phyloP scores from a whole-genome alignment of 2,888 invertebrate genomes.

The Acrocyrtus sp. region DNA sequence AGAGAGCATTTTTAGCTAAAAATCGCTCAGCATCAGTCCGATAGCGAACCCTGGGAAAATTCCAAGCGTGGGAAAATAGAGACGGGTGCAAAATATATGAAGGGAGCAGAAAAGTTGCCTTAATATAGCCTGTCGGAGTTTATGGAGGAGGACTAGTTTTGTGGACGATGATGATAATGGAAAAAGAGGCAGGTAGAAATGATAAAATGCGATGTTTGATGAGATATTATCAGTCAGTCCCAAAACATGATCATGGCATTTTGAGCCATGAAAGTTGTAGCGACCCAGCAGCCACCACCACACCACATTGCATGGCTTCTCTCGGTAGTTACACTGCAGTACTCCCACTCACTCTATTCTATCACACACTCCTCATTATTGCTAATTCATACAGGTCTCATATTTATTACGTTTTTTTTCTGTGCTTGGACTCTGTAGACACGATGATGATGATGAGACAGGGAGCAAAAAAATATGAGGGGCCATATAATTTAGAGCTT shows the following conservation, averaged over 20 bases:
- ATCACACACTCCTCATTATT: too few species aligned
- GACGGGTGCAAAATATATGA: slow-evolving; percentile 47
- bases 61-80: slow-evolving; percentile 62
- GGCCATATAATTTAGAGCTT: slow-evolving; percentile 43
- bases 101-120: slow-evolving; percentile 26
- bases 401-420: too few species aligned
- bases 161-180: slow-evolving; percentile 3
- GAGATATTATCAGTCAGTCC: slow-evolving; percentile 59
- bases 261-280: slow-evolving; percentile 46
- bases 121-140: slow-evolving; percentile 23
- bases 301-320: too few species aligned
- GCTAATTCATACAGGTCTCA: too few species aligned
- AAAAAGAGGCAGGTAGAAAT: slow-evolving; percentile 44
- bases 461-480: slow-evolving; percentile 32
- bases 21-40: slow-evolving; percentile 49
- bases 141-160: too few species aligned
- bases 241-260: slow-evolving; percentile 50
- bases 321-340: too few species aligned
- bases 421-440: too few species aligned
- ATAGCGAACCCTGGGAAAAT: slow-evolving; percentile 64
- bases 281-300: slow-evolving; percentile 30
- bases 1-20: slow-evolving; percentile 51
- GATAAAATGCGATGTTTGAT: slow-evolving; percentile 30
- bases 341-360: too few species aligned
- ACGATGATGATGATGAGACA: slow-evolving; percentile 35